Percentiles rank a stretch among this genome's conserved stretches.
Conservation (phyloP, 2,888 invertebrate species). For the Chromoteleia sp. region DNA sequence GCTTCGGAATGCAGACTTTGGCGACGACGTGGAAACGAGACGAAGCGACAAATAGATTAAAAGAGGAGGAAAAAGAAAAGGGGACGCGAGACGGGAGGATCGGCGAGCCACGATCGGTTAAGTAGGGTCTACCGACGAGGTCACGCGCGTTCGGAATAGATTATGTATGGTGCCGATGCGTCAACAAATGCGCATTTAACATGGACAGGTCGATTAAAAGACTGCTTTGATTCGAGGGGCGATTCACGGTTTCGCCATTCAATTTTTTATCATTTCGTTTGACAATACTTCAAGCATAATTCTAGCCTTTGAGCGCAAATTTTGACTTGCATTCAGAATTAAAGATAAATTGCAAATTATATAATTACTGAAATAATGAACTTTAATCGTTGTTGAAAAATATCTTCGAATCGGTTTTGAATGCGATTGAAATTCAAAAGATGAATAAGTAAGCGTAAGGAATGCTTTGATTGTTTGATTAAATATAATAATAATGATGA, state of each 20-base stretch:
- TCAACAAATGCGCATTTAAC: conserved; percentile 52
- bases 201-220: conserved; percentile 34
- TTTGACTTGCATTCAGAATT: too few species aligned
- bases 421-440: too few species aligned
- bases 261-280: not conserved
- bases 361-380: too few species aligned
- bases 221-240: conserved; percentile 1
- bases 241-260: not conserved
- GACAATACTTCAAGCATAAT: not conserved
- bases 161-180: conserved; percentile 67
- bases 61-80: conserved; percentile 52
- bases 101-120: conserved; percentile 72
- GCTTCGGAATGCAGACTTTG: conserved; percentile 68
- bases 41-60: conserved; percentile 67
- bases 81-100: conserved; percentile 59
- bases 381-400: too few species aligned
- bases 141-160: conserved; percentile 73
- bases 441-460: too few species aligned
- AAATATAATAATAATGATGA: too few species aligned
- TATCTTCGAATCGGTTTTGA: too few species aligned
- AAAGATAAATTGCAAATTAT: too few species aligned
- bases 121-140: conserved; percentile 74
- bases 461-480: too few species aligned
- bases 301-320: too few species aligned
- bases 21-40: conserved; percentile 67